Base-by-base conservation (phyloP, 2,888 invertebrate genomes). In the Emmelina monodactyla region DNA sequence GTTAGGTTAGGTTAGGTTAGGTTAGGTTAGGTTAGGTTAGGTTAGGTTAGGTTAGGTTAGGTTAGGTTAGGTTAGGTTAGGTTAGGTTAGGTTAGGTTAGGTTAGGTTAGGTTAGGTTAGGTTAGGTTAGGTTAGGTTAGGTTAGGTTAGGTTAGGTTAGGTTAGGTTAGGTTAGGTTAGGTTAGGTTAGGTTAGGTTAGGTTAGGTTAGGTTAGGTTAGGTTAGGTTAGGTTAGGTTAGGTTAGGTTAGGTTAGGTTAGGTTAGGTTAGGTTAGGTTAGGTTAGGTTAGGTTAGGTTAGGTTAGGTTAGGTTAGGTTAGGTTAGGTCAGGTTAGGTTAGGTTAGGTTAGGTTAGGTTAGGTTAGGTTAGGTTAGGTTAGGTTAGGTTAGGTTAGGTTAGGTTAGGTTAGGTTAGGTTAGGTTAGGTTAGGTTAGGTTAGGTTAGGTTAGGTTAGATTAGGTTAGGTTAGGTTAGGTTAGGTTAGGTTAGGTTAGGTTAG, bases 251-350 rank as follows among this genome's bases (percentile, higher is more conserved):
- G 42, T 42, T 42, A 42, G 41, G 39, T 39, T 42, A 37, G 39
- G 41, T 44, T 44, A 41, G 44, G 44, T 44, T 44, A 44, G 44
- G 44, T 44, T 44, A 43, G 43, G 43, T 43, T 43, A 41, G 43
- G 43, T 43, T 43, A 43, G 43, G 43, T 43, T 43, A 41, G 41
- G 43, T 41, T 43, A 39, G 41, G 43, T 43, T 43, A 43, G 43
- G 41, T 43, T 41, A 43, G 43, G 43, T 43, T 41, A 39, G 43
- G 43, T 39, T 41, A 39, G 43, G 38, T 41, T 40, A 38, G 44
- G 39, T 43, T 42, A 42, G 42, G 42, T 42, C 40, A 29, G 29
- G 12, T 29, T 29, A 25, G 25, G 25, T 25, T 25, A 25, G 25
- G 30, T 35, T 31, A 31, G 35, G 30, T 35, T 31, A 31, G 35